Percentiles rank a stretch among this genome's conserved stretches.
Conservation (phyloP, 2,113 vertebrate genomes). For the Tragulus kanchil region DNA sequence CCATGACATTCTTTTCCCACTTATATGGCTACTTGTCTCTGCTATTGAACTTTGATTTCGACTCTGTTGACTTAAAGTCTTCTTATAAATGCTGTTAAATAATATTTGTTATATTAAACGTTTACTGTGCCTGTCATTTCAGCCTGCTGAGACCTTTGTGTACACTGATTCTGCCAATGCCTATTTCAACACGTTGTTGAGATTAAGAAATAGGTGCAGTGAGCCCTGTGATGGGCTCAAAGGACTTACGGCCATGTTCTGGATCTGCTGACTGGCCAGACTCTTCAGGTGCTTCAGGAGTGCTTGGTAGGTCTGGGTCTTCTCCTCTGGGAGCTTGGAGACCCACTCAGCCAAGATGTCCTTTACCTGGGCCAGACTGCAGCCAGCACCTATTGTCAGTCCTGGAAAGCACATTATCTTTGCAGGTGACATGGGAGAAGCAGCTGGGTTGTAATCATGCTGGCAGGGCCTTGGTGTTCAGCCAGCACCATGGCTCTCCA, state of each 20-base stretch:
- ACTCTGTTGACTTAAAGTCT: not conserved
- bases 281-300: conserved; percentile 89
- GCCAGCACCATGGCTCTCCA: not conserved
- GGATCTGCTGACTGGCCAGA: conserved; percentile 91
- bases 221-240: not conserved
- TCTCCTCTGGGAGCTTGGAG: conserved; percentile 84
- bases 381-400: conserved; percentile 90
- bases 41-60: not conserved
- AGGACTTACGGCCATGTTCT: conserved; percentile 90
- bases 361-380: conserved; percentile 88
- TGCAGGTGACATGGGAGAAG: not conserved
- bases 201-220: not conserved
- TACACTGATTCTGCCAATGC: not conserved
- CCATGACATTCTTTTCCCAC: not conserved
- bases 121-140: not conserved
- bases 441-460: not conserved
- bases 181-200: not conserved
- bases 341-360: conserved; percentile 86
- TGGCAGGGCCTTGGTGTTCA: fast-evolving
- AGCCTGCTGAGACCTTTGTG: not conserved
- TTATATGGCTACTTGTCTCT: not conserved
- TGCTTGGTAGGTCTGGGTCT: conserved; percentile 87
- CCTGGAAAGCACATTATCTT: conserved; percentile 84
- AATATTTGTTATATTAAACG: not conserved
- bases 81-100: not conserved